Evolutionary conservation across 2,797 vertebrate species (phyloP).

Genomic region (Fratercula arctica): DNA sequence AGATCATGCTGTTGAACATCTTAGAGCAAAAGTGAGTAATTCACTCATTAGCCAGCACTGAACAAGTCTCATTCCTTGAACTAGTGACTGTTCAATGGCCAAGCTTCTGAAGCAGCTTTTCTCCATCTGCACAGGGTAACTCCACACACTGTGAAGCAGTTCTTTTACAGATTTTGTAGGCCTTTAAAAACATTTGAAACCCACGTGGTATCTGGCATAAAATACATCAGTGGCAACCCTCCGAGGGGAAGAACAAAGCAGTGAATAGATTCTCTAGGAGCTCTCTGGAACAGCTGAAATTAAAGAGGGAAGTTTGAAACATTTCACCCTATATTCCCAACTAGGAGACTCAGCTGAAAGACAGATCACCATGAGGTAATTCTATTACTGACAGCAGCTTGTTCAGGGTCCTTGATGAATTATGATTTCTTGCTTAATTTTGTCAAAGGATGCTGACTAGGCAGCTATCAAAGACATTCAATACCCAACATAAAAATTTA

Average conservation of each 20-base stretch:
- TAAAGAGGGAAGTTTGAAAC: background rate
- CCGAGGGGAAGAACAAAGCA: background rate
- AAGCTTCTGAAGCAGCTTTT: background rate
- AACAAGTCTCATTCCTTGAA: background rate
- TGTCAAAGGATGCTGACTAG: background rate
- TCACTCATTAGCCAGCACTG: background rate
- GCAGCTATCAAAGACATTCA: background rate
- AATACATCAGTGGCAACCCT: background rate
- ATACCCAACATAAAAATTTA: background rate
- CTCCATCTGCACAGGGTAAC: background rate
- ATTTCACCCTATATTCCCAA: background rate
- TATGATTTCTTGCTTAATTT: background rate
- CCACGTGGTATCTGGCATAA: background rate
- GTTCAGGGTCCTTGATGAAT: background rate
- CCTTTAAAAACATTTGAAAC: background rate
- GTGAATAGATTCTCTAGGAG: background rate
- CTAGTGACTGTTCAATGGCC: background rate
- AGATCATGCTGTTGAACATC: background rate
- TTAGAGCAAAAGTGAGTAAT: background rate
- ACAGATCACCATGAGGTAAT: background rate
- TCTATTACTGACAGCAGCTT: background rate
- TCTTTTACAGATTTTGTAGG: background rate
- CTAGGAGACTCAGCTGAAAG: background rate
- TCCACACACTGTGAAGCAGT: background rate
- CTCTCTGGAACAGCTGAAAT: background rate